A percentile compares a stretch with the other conserved stretches of the same genome.
These are phyloP conservation scores for Oxytorus armatus DNA, from an alignment of 2,888 invertebrate genomes.

Conservation along the genomic window DNA sequence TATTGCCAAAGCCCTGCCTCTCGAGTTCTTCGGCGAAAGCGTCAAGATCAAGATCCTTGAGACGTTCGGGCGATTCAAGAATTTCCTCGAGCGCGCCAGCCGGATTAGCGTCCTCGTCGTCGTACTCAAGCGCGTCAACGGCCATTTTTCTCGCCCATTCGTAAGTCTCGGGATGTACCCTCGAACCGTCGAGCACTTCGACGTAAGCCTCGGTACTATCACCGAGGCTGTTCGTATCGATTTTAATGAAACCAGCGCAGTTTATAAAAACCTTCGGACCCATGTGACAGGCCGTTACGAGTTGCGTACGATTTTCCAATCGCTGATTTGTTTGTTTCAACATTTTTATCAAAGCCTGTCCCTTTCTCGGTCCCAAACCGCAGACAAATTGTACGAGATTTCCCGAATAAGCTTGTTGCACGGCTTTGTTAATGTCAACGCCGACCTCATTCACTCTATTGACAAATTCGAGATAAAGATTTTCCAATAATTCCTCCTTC, in stretches of 20 bases:
- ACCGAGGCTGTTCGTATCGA: slow-evolving; percentile 96
- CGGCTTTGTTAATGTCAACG: slow-evolving; percentile 96
- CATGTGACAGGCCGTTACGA: slow-evolving; percentile 97
- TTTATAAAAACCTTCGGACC: slow-evolving; percentile 99
- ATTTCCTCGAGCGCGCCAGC: slow-evolving; percentile 98
- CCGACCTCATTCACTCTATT: slow-evolving; percentile 98
- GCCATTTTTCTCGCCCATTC: slow-evolving; percentile 99
- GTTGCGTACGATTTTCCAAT: slow-evolving; percentile 95
- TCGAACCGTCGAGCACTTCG: slow-evolving; percentile 96
- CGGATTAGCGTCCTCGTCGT: slow-evolving; percentile 94
- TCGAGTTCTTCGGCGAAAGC: slow-evolving; percentile 98
- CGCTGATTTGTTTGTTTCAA: slow-evolving; percentile 95
- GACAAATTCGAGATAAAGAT: slow-evolving; percentile 94
- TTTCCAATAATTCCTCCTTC: slow-evolving; percentile 93
- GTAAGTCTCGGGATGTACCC: slow-evolving; percentile 99
- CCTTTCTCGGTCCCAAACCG: slow-evolving; percentile 97
- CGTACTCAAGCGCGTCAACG: slow-evolving; percentile 98
- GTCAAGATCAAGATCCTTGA: slow-evolving; percentile 97
- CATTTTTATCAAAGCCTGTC: slow-evolving; percentile 92
- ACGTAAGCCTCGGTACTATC: slow-evolving; percentile 96
- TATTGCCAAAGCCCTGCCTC: slow-evolving; percentile 93
- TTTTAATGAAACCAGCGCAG: slow-evolving; percentile 98
- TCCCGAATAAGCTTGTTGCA: slow-evolving; percentile 93
- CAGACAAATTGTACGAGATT: slow-evolving; percentile 97
- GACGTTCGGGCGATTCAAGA: slow-evolving; percentile 94